Evolutionary conservation across 2,888 invertebrate genomes (phyloP).

Genomic region (Pachliopta kotzebuea): DNA sequence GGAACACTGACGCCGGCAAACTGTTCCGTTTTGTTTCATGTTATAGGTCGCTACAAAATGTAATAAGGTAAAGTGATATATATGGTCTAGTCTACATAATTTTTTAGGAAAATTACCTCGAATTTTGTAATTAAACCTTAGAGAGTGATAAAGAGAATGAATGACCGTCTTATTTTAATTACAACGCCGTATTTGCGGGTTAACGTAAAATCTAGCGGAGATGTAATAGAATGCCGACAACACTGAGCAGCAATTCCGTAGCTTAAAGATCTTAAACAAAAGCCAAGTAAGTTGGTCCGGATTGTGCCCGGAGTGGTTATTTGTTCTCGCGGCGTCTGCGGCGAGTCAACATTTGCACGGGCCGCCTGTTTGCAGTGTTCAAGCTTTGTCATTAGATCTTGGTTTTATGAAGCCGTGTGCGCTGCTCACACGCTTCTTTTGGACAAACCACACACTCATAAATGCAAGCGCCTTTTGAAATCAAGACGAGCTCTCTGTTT

Average conservation of each 20-base stretch:
- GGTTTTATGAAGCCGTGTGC: constrained; percentile 33
- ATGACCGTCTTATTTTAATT: constrained; percentile 1
- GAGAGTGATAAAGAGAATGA: too few species aligned
- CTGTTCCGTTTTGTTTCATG: too few species aligned
- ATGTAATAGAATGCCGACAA: constrained; percentile 8
- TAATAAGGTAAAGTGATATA: too few species aligned
- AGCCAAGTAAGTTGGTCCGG: constrained; percentile 22
- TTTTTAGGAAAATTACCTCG: too few species aligned
- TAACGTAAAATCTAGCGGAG: constrained; percentile 7
- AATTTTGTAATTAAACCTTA: too few species aligned
- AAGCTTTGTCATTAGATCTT: constrained; percentile 34
- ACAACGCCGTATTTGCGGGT: background rate
- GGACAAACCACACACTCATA: background rate
- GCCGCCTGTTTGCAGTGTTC: constrained; percentile 29
- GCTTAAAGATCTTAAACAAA: constrained; percentile 28
- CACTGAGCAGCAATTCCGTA: constrained; percentile 23
- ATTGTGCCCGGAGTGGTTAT: constrained; percentile 31
- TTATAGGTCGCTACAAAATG: too few species aligned
- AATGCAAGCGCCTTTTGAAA: constrained; percentile 2
- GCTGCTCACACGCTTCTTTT: constrained; percentile 24
- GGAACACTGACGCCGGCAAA: too few species aligned
- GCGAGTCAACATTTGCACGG: constrained; percentile 38
- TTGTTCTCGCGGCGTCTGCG: constrained; percentile 31
- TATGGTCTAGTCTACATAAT: too few species aligned
- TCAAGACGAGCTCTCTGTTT: too few species aligned